These are phyloP conservation scores for Catagonus wagneri DNA, from an alignment of 2,113 vertebrate species.

Conservation along the genomic window DNA sequence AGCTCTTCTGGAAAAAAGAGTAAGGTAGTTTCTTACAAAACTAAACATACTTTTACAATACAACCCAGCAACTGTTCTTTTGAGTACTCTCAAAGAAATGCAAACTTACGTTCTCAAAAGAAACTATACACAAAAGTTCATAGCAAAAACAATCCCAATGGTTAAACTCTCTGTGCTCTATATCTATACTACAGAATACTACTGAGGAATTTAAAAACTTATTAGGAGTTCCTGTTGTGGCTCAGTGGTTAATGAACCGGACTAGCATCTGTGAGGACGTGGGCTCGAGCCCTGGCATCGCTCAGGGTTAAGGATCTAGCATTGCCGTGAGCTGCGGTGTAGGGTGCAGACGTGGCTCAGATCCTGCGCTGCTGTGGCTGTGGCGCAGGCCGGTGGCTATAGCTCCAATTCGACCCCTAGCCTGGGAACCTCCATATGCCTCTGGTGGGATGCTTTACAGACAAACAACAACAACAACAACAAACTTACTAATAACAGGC, in stretches of 20 bases:
- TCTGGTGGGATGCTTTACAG: too few relatives aligned
- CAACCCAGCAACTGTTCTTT: background rate
- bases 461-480: too few relatives aligned
- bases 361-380: too few relatives aligned
- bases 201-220: background rate
- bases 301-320: too few relatives aligned
- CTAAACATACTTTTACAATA: background rate
- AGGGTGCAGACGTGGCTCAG: too few relatives aligned
- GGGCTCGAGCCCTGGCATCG: too few relatives aligned
- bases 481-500: background rate
- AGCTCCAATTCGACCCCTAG: too few relatives aligned
- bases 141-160: background rate
- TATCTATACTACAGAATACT: background rate
- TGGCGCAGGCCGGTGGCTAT: too few relatives aligned
- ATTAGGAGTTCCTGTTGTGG: background rate
- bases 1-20: background rate
- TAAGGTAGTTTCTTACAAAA: slow-evolving; percentile 24
- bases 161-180: background rate
- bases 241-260: too few relatives aligned
- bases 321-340: too few relatives aligned
- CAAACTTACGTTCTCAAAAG: background rate
- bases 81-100: background rate
- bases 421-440: too few relatives aligned
- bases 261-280: too few relatives aligned
- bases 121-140: background rate